Evolutionary conservation across 2,888 invertebrate species (phyloP), one percentile per base, ranked within the genome.

Genomic region (Pseudolycoriella hygida): DNA sequence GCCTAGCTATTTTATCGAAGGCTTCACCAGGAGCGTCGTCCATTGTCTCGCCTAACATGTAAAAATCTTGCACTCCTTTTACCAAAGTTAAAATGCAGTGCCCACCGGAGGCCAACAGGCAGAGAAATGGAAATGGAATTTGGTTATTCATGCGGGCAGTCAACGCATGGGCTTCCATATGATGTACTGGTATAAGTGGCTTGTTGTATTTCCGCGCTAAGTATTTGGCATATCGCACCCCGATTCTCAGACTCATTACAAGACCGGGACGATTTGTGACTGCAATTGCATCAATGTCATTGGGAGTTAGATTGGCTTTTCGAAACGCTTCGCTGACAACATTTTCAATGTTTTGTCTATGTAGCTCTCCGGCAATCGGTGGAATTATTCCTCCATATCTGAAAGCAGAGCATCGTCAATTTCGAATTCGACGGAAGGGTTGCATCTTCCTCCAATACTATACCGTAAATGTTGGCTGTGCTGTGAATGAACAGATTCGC

Each of bases 81-180:
- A 77, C 92, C 42, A 93, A 61, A 31, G 80, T 76, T 48, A 92
- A 57, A 47, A 93, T 70, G 60, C 88, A 85, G 61, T 97, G 93
- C 1, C 94, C 96, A 40, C 97, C 97, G 55, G 94, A 96, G 52
- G 92, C 78, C 18, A 97, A 68, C 18, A 97, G 68, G 39, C 85
- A 84, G 47, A 97, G 66, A 64, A 82, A 97, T 18, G 97, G 97
- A 52, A 74, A 57, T 54, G 75, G 66, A 12, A 44, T 30, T 12
- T 30, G 6, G 47, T 77, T 61, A 15, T 72, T 68, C 77, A 94
- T 79, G 59, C 94, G 73, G 17, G 77, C 80, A 14, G 86, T 86
- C 47, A 98, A 67, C 3, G 97, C 93, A 70, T 98, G 98, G 2
- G 98, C 97, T 70, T 96, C 84, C 98, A 98, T 98, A 56, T 98